Evolutionary conservation across 2,888 invertebrate species (phyloP).

Genomic region (Dolichomitus sp.): DNA sequence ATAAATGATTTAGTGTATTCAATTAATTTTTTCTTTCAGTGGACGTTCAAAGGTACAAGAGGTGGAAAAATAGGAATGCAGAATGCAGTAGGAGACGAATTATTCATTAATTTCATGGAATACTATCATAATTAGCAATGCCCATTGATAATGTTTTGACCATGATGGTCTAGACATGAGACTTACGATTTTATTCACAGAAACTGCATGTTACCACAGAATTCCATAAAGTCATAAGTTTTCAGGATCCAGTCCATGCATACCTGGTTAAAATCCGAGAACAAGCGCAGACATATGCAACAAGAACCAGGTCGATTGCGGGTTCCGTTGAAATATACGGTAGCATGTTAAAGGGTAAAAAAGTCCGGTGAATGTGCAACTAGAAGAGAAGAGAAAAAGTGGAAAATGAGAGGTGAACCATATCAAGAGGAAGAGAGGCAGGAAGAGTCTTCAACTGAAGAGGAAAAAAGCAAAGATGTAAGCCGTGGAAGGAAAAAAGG

Average conservation of each 20-base stretch:
- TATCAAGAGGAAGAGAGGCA: constrained; percentile 79
- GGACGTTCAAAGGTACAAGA: too few relatives aligned
- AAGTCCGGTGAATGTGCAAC: constrained; percentile 77
- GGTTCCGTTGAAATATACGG: neutral
- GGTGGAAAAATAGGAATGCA: too few relatives aligned
- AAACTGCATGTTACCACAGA: neutral
- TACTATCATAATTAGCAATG: too few relatives aligned
- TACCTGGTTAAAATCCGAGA: neutral
- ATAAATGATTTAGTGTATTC: too few relatives aligned
- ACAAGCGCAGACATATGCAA: neutral
- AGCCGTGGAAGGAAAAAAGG: constrained; percentile 62
- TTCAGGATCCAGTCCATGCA: neutral
- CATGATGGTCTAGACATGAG: neutral
- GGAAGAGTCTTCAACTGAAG: constrained; percentile 43
- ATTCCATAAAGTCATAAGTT: neutral
- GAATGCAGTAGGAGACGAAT: too few relatives aligned
- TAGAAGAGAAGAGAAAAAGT: constrained; percentile 86
- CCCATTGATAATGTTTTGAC: too few relatives aligned
- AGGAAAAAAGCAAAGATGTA: constrained; percentile 78
- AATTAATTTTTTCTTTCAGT: too few relatives aligned
- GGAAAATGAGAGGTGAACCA: constrained; percentile 83
- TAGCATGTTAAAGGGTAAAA: constrained; percentile 62
- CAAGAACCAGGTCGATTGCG: neutral
- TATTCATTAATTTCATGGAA: too few relatives aligned
- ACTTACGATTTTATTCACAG: neutral